phyloP scores from a whole-genome alignment of 2,888 invertebrate species.

The Eupeodes luniger region DNA sequence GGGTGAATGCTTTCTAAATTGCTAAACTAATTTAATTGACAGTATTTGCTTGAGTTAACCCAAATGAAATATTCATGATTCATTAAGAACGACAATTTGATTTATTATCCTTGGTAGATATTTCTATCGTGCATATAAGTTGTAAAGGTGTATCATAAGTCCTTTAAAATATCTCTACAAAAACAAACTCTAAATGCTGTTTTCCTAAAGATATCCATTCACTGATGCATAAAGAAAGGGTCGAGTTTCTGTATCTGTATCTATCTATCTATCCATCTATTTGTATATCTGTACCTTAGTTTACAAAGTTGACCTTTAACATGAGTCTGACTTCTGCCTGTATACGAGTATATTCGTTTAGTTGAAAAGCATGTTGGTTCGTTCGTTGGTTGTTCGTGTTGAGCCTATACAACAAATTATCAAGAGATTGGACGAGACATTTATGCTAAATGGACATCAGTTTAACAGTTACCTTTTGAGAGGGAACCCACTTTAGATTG shows the following conservation, averaged over 20 bases:
- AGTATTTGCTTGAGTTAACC: conserved; percentile 43
- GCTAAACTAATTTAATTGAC: conserved; percentile 56
- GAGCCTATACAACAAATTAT: conserved; percentile 14
- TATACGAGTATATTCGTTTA: too few species aligned
- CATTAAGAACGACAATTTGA: conserved; percentile 49
- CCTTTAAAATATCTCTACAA: not conserved
- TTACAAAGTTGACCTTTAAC: conserved; percentile 20
- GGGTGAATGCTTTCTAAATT: conserved; percentile 27
- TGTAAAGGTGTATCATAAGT: not conserved
- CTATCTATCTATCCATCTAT: too few species aligned
- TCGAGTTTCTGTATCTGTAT: not conserved
- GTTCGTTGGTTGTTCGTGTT: not conserved
- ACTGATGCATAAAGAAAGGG: conserved; percentile 36
- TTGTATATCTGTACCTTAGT: not conserved
- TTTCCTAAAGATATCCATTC: not conserved
- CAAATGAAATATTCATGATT: conserved; percentile 62
- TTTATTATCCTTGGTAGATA: conserved; percentile 36
- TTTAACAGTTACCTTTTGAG: conserved; percentile 25
- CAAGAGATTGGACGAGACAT: conserved; percentile 10
- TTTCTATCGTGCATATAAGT: conserved; percentile 12
- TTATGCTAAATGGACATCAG: conserved; percentile 33
- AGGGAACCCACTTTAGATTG: conserved; percentile 3
- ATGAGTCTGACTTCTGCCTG: not conserved
- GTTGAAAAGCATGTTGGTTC: not conserved
- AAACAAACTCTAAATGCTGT: not conserved